These are phyloP conservation scores for Schizaphis graminum DNA, from an alignment of 2,888 invertebrate genomes.

Conservation along the genomic window DNA sequence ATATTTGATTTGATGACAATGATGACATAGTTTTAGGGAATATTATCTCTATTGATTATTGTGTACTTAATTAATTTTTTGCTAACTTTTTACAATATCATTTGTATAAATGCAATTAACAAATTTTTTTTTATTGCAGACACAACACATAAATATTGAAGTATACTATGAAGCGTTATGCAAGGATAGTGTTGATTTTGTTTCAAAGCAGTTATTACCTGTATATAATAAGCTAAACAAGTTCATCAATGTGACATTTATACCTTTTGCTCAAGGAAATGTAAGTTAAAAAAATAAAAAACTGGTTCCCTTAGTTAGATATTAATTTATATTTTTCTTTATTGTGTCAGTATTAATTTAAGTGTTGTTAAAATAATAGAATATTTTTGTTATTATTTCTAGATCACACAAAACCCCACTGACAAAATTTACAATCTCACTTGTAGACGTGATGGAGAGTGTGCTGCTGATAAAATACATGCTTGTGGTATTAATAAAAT, in stretches of 20 bases:
- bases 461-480: slow-evolving; percentile 40
- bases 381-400: not conserved
- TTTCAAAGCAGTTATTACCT: not conserved
- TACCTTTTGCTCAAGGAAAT: slow-evolving; percentile 32
- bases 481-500: slow-evolving; percentile 52
- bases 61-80: not conserved
- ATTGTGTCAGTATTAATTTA: not conserved
- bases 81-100: not conserved
- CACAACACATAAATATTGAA: not conserved
- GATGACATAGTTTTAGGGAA: not conserved
- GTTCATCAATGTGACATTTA: not conserved
- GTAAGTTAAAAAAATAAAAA: slow-evolving; percentile 36
- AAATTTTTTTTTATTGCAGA: not conserved
- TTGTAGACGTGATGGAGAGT: not conserved
- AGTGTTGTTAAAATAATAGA: not conserved
- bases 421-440: not conserved
- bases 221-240: not conserved
- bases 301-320: not conserved
- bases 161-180: slow-evolving; percentile 42
- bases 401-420: not conserved
- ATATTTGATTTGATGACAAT: not conserved
- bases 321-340: not conserved
- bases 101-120: not conserved
- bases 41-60: not conserved
- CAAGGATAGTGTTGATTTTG: not conserved